Conservation (phyloP, 2,797 vertebrate genomes). For the Eutrigla gurnardus region DNA sequence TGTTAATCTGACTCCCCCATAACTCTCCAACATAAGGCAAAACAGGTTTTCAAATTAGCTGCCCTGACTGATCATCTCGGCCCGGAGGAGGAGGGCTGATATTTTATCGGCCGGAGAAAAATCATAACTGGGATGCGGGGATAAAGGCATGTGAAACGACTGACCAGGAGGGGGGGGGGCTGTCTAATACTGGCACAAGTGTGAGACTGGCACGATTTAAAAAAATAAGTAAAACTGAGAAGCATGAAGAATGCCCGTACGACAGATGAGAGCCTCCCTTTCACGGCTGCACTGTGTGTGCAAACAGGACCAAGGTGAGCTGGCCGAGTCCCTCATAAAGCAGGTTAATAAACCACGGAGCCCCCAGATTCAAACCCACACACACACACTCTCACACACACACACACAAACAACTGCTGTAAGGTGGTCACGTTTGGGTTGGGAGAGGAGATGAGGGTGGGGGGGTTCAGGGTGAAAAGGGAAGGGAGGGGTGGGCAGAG, state of each 20-base stretch:
- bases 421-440: conserved; percentile 73
- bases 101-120: conserved; percentile 68
- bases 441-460: conserved; percentile 56
- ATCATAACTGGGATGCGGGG: conserved; percentile 71
- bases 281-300: conserved; percentile 69
- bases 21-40: conserved; percentile 75
- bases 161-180: conserved; percentile 33
- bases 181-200: conserved; percentile 80
- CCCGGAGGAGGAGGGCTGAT: conserved; percentile 62
- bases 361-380: conserved; percentile 57
- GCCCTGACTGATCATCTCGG: conserved; percentile 75
- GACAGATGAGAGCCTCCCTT: conserved; percentile 59
- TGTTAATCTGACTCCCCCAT: conserved; percentile 42
- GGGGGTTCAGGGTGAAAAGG: conserved; percentile 59
- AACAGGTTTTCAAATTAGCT: conserved; percentile 75
- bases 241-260: conserved; percentile 66
- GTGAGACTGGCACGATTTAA: conserved; percentile 75
- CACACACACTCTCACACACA: conserved; percentile 31
- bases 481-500: conserved; percentile 49
- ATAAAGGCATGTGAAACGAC: conserved; percentile 71
- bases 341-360: conserved; percentile 70
- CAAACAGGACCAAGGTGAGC: conserved; percentile 81
- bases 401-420: conserved; percentile 74
- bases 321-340: conserved; percentile 65
- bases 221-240: conserved; percentile 50